A percentile compares a stretch with the other conserved stretches of the same genome.
phyloP scores from a whole-genome alignment of 2,113 vertebrate species.

The Sus scrofa region T2T-Sscrofa CM000820.6:122691001-122691500 shows the following conservation, averaged over 20 bases:
- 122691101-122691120: conserved; percentile 99
- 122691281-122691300: background rate
- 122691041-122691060: conserved; percentile 69
- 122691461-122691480: background rate
- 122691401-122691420: background rate
- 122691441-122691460: background rate
- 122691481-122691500: conserved; percentile 27
- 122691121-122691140: conserved; percentile 98
- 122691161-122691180: conserved; percentile 98
- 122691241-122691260: conserved; percentile 91
- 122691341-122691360: background rate
- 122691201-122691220: conserved; percentile 98
- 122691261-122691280: background rate
- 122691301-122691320: too few species aligned
- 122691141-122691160: conserved; percentile 95
- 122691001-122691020: background rate
- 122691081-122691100: conserved; percentile 99
- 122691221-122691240: conserved; percentile 99
- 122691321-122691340: too few species aligned
- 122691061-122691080: conserved; percentile 98
- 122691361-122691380: too few species aligned
- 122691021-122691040: background rate
- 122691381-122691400: background rate
- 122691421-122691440: background rate
- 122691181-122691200: conserved; percentile 98